A percentile compares a stretch with the other conserved stretches of the same genome.
These are phyloP conservation scores for Orientallactaga bullata DNA, from an alignment of 2,113 vertebrate genomes.

Conservation along the genomic window DNA sequence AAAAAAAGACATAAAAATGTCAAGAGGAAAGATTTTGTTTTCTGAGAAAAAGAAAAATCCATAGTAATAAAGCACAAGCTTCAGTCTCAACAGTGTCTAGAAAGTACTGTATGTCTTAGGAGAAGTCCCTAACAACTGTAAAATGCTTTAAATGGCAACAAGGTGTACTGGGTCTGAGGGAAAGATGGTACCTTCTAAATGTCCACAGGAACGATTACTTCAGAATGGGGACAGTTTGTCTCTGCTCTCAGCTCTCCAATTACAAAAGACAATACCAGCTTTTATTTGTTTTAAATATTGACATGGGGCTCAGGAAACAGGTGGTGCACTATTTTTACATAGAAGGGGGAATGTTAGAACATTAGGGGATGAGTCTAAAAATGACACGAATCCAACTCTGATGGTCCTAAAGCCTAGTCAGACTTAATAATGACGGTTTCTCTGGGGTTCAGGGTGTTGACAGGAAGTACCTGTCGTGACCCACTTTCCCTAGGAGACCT, in stretches of 20 bases:
- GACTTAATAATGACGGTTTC: not conserved
- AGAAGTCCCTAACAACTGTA: not conserved
- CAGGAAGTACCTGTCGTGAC: not conserved
- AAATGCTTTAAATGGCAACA: not conserved
- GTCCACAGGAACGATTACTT: not conserved
- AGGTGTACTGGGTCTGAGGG: not conserved
- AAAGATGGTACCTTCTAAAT: not conserved
- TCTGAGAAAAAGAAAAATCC: not conserved
- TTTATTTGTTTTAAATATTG: constrained; percentile 8
- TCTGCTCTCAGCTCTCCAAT: not conserved
- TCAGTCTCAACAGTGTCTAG: not conserved
- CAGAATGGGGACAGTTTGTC: not conserved
- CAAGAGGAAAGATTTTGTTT: not conserved
- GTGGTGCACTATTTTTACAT: not conserved
- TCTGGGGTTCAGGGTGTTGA: not conserved
- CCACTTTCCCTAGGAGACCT: not conserved
- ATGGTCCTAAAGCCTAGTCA: not conserved
- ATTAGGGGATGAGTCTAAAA: not conserved
- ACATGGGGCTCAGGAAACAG: not conserved
- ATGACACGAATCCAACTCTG: not conserved
- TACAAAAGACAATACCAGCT: not conserved
- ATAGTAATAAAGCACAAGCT: not conserved
- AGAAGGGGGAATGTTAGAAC: not conserved
- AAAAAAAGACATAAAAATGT: not conserved
- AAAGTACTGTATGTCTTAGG: fast-evolving